Evolutionary conservation across 2,888 invertebrate species (phyloP), one percentile per base, ranked within the genome.

Genomic region (Euzetes globulus): DNA sequence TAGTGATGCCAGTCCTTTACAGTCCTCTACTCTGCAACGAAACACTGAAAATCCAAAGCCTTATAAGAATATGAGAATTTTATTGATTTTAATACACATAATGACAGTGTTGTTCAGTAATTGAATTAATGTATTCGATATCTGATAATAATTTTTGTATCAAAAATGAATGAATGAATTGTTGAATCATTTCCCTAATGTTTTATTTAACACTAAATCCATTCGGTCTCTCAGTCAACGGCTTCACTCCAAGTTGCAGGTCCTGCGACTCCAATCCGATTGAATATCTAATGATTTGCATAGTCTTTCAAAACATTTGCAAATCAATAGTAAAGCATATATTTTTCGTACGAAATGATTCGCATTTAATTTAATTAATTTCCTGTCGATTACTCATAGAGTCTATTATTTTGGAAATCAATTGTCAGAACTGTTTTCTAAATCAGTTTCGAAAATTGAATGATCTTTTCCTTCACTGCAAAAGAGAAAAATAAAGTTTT

Each of bases 11-110:
- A 41, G 11, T 22, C 55, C 19, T n/a, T n/a, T n/a, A n/a, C n/a
- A n/a, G n/a, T n/a, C n/a, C 22, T 55, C 22, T 22, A 27, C 58
- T 27, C 58, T 58, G 29, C 29, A 27, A 13, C 13, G 27, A 55
- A 33, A 13, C 33, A 27, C 7, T 13, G 19, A 52, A 27, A 27
- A 9, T n/a, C n/a, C 22, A n/a, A 33, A 11, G n/a, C 15, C 13
- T 55, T 25, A 29, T 7, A 17, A 60, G 15, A 60, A 17, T 33
- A 65, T 37, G 27, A 11, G n/a, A 65, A 65, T 37, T n/a, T 37
- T 65, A 65, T 65, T 29, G 63, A 65, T 65, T 65, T 60, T 65
- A 65, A 65, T 65, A 65, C 27, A 65, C 37, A 65, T 65, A 65
- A 65, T 37, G 37, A 65, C 37, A 65, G 37, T 29, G 37, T 52